Percentiles rank a stretch among this genome's conserved stretches.
These are phyloP conservation scores for Ischnura elegans DNA, from an alignment of 2,888 invertebrate genomes.

Conservation along the genomic window DNA sequence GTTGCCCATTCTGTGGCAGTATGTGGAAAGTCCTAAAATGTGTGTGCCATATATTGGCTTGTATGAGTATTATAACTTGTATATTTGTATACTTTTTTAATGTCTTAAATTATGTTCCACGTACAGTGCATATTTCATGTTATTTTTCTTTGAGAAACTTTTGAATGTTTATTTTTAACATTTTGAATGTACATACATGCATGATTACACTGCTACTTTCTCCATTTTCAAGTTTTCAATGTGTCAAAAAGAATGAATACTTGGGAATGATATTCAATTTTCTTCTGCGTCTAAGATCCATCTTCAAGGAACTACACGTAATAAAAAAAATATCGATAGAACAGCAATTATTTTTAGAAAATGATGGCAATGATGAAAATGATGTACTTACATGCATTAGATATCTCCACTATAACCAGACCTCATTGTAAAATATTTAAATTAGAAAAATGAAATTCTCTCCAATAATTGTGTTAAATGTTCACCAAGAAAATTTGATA, in stretches of 20 bases:
- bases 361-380: neutral
- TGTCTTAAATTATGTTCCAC: conserved; percentile 24
- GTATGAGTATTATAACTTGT: conserved; percentile 49
- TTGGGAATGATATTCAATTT: neutral
- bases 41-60: conserved; percentile 27
- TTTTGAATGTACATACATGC: neutral
- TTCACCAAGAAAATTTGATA: neutral
- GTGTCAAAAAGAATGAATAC: neutral
- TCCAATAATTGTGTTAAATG: neutral
- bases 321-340: neutral
- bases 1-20: neutral
- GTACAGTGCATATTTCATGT: conserved; percentile 14
- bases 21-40: conserved; percentile 17
- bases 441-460: neutral
- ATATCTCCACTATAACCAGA: neutral
- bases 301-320: neutral
- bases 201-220: neutral
- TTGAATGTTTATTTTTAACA: neutral
- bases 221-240: neutral
- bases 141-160: neutral
- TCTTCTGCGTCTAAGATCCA: neutral
- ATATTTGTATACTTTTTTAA: conserved; percentile 56
- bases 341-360: neutral
- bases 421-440: neutral
- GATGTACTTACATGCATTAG: conserved; percentile 7